Evolutionary conservation across 2,113 vertebrate species (phyloP), one percentile per base, ranked within the genome.

Genomic region (Pungitius pungitius): DNA sequence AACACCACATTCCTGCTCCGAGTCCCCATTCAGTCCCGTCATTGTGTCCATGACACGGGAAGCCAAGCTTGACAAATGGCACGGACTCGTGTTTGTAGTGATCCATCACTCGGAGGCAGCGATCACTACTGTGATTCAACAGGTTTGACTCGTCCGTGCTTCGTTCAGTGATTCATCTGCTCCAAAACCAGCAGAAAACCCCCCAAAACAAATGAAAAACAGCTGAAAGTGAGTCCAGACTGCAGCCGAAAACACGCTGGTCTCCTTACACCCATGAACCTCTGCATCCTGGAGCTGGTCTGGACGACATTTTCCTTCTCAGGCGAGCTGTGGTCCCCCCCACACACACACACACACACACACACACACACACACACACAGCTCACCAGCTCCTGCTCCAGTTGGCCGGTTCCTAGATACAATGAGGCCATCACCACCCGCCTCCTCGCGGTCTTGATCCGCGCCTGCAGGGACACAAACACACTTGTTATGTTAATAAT

Each of bases 341-440:
- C 57, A 22, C 17, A 18, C 27, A 47, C 47, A 70, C 22, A 11
- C 30, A 55, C 18, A 42, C 20, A 51, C 2, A n/a, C 35, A 49
- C 13, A 52, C 15, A 24, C 42, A 52, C 43, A 67, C n/a, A 8
- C 33, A 35, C 33, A 6, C 33, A 6, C 11, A 10, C 1, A 37
- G 64, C 92, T 92, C 90, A 99, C 98, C 95, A 99, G 93, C 52
- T 99, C 96, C 90, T 97, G 96, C 42, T 99, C 97, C 63, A 98
- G 88, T 18, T 94, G 92, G 43, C 98, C 97, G 0, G 95, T 97
- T 60, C 98, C 97, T 83, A 99, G 92, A 88, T 99, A 99, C 0
- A 99, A 90, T 0, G 98, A 99, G 7, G 98, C 97, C 95, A 99
- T 95, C 86, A 97, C 95, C 20, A 99, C 95, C n/a, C 98, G 92